Conservation (phyloP, 2,797 vertebrate genomes). For the Bradypus variegatus region DNA sequence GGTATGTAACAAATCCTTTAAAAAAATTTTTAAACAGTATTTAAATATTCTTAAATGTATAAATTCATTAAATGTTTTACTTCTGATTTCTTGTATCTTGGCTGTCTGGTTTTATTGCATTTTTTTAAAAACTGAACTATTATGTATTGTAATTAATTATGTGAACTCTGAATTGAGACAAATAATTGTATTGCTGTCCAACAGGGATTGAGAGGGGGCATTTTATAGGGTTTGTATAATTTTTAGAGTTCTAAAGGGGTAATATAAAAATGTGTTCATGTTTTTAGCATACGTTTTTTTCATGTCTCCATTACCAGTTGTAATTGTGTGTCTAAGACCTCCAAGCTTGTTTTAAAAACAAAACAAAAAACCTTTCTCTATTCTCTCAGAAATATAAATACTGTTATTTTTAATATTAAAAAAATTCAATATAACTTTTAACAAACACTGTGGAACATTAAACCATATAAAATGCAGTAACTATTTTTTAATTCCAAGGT, state of each 20-base stretch:
- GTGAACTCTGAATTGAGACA: conserved; percentile 76
- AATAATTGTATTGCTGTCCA: conserved; percentile 68
- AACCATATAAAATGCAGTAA: conserved; percentile 84
- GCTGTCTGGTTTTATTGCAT: conserved; percentile 81
- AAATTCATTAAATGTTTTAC: conserved; percentile 83
- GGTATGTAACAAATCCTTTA: conserved; percentile 78
- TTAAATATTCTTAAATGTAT: conserved; percentile 85
- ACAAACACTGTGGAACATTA: conserved; percentile 87
- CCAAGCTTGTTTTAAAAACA: conserved; percentile 77
- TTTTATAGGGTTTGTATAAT: conserved; percentile 80
- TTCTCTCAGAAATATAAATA: conserved; percentile 85
- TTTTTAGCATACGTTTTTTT: conserved; percentile 71
- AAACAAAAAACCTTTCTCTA: conserved; percentile 73
- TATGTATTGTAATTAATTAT: conserved; percentile 81
- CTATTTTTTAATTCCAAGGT: conserved; percentile 87
- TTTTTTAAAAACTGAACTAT: conserved; percentile 75
- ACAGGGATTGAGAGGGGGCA: conserved; percentile 65
- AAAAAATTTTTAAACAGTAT: conserved; percentile 77
- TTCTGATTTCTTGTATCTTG: conserved; percentile 80
- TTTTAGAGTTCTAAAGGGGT: conserved; percentile 78
- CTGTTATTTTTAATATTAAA: conserved; percentile 98
- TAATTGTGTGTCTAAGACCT: conserved; percentile 79
- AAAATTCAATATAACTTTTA: conserved; percentile 86
- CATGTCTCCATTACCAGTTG: conserved; percentile 71
- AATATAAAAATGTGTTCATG: conserved; percentile 75